These are phyloP conservation scores for Aphaenogaster rudis DNA, from an alignment of 1,140 invertebrate genomes.

Conservation along the genomic window DNA sequence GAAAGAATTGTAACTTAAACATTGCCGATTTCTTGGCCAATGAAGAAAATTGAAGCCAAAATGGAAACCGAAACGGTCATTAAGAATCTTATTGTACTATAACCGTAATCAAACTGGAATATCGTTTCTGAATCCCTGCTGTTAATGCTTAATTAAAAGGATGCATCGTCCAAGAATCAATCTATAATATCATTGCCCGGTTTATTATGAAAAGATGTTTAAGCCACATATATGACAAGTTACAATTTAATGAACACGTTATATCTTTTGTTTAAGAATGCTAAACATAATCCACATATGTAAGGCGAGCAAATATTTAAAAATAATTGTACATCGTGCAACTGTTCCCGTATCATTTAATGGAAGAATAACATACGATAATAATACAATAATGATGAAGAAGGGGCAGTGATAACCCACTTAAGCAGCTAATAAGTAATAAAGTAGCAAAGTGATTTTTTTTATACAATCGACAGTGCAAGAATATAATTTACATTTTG, in stretches of 20 bases:
- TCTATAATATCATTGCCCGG: neutral
- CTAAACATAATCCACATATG: neutral
- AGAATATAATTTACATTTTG: neutral
- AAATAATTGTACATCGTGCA: neutral
- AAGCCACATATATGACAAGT: neutral
- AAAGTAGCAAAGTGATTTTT: neutral
- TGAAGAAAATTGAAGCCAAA: neutral
- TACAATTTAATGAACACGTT: neutral
- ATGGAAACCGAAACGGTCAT: neutral
- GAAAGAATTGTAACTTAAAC: neutral
- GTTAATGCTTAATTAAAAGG: neutral
- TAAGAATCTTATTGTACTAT: neutral
- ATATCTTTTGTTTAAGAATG: neutral
- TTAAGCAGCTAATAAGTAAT: constrained; percentile 4
- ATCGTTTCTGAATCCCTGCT: neutral
- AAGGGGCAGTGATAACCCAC: neutral
- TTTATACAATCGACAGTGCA: neutral
- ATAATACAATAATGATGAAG: neutral
- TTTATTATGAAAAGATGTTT: neutral
- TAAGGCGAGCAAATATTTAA: neutral
- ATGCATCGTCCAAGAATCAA: neutral
- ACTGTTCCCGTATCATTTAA: neutral
- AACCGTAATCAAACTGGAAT: neutral
- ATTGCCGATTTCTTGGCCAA: neutral
- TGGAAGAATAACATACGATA: neutral